Evolutionary conservation across 2,888 invertebrate genomes (phyloP), one percentile per base, ranked within the genome.

Genomic region (Leptinotarsa peninsularis): DNA sequence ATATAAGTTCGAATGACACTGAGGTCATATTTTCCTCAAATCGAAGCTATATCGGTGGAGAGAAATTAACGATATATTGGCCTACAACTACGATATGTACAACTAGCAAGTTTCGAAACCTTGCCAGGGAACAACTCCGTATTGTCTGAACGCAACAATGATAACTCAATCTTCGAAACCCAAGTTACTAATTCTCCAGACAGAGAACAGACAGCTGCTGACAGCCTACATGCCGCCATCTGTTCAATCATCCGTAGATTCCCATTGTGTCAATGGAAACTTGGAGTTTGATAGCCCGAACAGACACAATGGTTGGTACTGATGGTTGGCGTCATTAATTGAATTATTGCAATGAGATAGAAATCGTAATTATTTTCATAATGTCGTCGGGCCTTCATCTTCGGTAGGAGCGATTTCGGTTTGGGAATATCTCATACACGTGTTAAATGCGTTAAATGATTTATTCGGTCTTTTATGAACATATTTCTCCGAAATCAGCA

Each of bases 81-180:
- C 18, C 7, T 3, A n/a, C n/a, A 56, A 56, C 18, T 56, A 7
- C 3, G 18, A 10, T n/a, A 18, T 18, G 18, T 10, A 56, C 56
- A 56, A 18, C n/a, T 56, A 56, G 56, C 18, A 13, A 56, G 18
- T 18, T 56, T 56, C 18, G 56, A n/a, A n/a, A 56, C 18, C 56
- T 56, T 56, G 3, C 56, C 18, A 18, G 56, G 18, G 56, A 56
- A 56, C 21, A 56, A 56, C 18, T 56, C 1, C 3, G 18, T 18
- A 56, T 56, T 21, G 56, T 56, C 18, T 56, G 56, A 56, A 21
- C 18, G 56, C 18, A 56, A 56, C 56, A 56, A 56, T 56, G 56
- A n/a, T 56, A 56, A 56, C 56, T 56, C 56, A 21, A 56, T 56
- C n/a, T 18, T 18, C 56, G 56, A n/a, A 56, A 56, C 56, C 56